phyloP scores from a whole-genome alignment of 1,140 invertebrate species.

The Eupristina koningsbergeri region DNA sequence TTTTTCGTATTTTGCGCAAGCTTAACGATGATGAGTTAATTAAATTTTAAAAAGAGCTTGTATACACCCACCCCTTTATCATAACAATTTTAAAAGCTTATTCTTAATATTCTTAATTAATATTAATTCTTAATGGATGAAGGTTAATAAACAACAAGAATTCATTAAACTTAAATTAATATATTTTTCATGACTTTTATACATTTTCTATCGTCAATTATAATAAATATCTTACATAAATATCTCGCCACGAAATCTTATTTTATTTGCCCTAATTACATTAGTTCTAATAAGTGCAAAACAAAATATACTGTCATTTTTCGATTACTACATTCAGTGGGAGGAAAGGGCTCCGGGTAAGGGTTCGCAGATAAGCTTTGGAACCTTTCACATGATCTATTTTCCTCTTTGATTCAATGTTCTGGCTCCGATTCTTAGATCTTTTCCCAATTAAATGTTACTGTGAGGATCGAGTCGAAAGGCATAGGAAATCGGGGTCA shows the following conservation, averaged over 20 bases:
- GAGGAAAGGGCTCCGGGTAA: not conserved
- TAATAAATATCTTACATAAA: constrained; percentile 41
- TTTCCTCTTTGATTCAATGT: not conserved
- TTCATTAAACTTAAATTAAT: constrained; percentile 40
- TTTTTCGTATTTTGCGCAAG: not conserved
- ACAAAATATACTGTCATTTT: constrained; percentile 11
- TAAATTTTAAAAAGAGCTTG: no score
- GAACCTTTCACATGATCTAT: not conserved
- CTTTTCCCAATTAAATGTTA: not conserved
- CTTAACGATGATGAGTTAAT: not conserved
- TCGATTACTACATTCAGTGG: not conserved
- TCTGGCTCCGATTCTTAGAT: no score
- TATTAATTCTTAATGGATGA: not conserved
- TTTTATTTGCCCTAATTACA: not conserved
- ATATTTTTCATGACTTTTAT: constrained; percentile 32
- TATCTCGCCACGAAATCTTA: constrained; percentile 14
- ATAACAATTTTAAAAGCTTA: not conserved
- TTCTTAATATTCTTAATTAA: no score
- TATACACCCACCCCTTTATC: not conserved
- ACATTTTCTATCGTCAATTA: constrained; percentile 32
- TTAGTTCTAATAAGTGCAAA: constrained; percentile 13
- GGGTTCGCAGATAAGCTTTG: constrained; percentile 27
- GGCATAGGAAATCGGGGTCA: no score
- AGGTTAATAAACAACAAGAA: constrained; percentile 35
- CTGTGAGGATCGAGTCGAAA: no score